These are phyloP conservation scores for Nezara viridula DNA, from an alignment of 2,888 invertebrate genomes.

Conservation along the genomic window DNA sequence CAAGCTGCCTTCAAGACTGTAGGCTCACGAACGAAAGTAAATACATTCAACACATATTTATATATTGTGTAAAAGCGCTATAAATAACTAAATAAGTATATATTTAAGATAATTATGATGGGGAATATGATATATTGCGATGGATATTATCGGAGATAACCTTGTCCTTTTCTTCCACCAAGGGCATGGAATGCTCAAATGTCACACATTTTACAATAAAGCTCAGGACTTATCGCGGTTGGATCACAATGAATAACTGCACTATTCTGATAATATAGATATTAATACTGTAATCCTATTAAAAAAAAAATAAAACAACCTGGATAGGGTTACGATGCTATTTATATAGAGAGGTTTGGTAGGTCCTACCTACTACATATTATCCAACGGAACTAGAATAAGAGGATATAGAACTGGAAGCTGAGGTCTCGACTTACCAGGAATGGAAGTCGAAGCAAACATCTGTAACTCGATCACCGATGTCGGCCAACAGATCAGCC, in stretches of 20 bases:
- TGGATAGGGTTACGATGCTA: neutral
- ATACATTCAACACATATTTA: neutral
- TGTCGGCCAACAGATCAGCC: slow-evolving; percentile 6
- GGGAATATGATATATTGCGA: neutral
- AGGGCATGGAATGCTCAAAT: slow-evolving; percentile 8
- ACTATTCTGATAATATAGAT: neutral
- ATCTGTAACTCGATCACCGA: slow-evolving; percentile 6
- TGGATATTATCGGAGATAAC: neutral
- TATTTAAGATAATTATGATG: neutral
- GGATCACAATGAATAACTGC: neutral
- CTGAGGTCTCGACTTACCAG: neutral
- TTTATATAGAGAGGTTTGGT: neutral
- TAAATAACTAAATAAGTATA: neutral
- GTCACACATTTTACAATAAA: slow-evolving; percentile 14
- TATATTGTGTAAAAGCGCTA: neutral
- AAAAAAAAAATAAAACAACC: neutral
- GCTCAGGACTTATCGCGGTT: neutral
- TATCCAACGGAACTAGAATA: neutral
- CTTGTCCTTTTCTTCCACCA: neutral
- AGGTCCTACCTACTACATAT: neutral
- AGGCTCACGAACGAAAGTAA: neutral
- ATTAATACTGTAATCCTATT: neutral
- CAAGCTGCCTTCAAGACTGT: too few species aligned
- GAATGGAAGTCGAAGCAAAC: slow-evolving; percentile 1
- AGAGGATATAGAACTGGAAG: neutral